Evolutionary conservation across 2,797 vertebrate species (phyloP).

Genomic region (Danio choprae): DNA sequence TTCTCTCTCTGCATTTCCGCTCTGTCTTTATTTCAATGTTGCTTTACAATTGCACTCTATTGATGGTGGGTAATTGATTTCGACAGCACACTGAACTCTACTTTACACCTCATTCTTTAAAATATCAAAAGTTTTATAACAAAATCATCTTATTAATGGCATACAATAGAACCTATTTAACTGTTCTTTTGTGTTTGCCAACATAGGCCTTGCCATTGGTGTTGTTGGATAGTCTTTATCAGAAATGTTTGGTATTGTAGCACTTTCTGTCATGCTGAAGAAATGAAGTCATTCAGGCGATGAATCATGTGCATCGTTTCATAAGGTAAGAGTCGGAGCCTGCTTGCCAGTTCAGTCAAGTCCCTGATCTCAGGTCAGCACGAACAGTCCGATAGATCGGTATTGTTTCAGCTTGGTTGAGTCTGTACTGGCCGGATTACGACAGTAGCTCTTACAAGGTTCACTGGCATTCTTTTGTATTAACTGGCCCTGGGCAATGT

Average conservation of each 20-base stretch:
- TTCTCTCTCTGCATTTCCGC: conserved; percentile 49
- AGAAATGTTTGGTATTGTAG: background rate
- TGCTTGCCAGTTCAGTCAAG: conserved; percentile 31
- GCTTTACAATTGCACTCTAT: conserved; percentile 41
- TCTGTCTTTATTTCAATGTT: conserved; percentile 38
- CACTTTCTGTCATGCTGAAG: conserved; percentile 35
- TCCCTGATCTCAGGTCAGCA: conserved; percentile 38
- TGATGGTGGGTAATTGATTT: conserved; percentile 51
- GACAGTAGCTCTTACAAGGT: conserved; percentile 49
- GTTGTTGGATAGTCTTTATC: conserved; percentile 19
- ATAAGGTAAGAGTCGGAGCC: conserved; percentile 29
- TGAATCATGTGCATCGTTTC: conserved; percentile 24
- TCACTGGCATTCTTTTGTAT: conserved; percentile 53
- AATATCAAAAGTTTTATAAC: background rate
- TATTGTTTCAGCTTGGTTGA: conserved; percentile 51
- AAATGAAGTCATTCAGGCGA: conserved; percentile 30
- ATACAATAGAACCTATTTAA: conserved; percentile 26
- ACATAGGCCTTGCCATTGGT: background rate
- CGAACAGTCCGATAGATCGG: conserved; percentile 28
- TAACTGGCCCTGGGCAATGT: conserved; percentile 38
- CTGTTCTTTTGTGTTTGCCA: conserved; percentile 22
- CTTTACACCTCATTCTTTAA: background rate
- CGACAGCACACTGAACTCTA: conserved; percentile 27
- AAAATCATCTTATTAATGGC: background rate
- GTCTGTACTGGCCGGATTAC: conserved; percentile 43